phyloP scores from a whole-genome alignment of 2,797 vertebrate genomes.

The Microtus californicus region DNA sequence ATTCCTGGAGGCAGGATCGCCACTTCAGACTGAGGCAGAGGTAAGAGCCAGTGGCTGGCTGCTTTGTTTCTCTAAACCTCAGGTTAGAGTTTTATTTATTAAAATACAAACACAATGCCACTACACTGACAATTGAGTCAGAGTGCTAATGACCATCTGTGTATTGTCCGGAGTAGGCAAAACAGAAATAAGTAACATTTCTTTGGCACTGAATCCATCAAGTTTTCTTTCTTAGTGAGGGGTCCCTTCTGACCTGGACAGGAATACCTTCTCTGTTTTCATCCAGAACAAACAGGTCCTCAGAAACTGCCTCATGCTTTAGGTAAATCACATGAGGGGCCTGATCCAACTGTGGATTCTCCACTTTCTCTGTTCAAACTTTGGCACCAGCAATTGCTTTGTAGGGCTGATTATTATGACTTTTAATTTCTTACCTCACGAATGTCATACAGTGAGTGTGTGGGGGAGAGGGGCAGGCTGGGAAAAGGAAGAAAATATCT shows the following conservation, averaged over 20 bases:
- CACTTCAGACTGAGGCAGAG: too few relatives aligned
- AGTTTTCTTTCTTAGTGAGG: not conserved
- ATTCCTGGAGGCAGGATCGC: too few relatives aligned
- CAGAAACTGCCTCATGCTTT: not conserved
- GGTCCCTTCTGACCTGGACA: not conserved
- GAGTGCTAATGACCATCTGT: not conserved
- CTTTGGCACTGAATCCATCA: not conserved
- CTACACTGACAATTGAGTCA: not conserved
- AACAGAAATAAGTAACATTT: not conserved
- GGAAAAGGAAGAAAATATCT: not conserved
- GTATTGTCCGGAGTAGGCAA: not conserved
- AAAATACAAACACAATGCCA: too few relatives aligned
- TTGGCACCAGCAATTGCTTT: not conserved
- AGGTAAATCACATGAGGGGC: not conserved
- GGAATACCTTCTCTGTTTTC: not conserved
- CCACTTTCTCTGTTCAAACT: conserved; percentile 13
- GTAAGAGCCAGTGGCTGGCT: too few relatives aligned
- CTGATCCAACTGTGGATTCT: not conserved
- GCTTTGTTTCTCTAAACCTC: too few relatives aligned
- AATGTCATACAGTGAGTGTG: not conserved
- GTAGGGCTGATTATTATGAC: not conserved
- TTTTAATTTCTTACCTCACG: not conserved
- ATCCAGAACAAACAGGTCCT: not conserved
- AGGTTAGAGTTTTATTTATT: too few relatives aligned
- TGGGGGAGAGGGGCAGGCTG: not conserved